Conservation (phyloP, 1,140 invertebrate species). For the Mycetomoellerius zeteki region DNA sequence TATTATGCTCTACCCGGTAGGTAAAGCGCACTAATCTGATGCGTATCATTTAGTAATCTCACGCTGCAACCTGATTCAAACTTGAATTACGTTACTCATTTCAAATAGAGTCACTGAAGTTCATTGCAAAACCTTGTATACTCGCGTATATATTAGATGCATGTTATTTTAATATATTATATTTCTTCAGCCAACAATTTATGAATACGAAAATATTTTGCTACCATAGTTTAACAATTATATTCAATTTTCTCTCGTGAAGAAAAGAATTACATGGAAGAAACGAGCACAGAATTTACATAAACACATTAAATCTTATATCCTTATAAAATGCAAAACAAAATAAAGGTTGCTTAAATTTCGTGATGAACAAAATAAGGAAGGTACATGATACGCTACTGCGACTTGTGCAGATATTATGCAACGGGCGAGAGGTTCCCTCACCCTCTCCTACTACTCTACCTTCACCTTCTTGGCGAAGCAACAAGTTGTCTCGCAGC, state of each 20-base stretch:
- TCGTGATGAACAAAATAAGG: not conserved
- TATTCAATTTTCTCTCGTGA: not conserved
- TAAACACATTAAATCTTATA: not conserved
- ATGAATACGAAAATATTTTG: not conserved
- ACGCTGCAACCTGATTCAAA: slow-evolving; percentile 10
- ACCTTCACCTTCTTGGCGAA: slow-evolving; percentile 26
- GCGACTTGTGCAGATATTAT: slow-evolving; percentile 54
- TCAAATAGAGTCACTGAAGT: not conserved
- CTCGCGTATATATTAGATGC: not conserved
- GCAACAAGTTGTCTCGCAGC: slow-evolving; percentile 68
- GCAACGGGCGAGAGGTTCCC: slow-evolving; percentile 40
- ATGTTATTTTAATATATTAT: slow-evolving; percentile 22
- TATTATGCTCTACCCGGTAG: not conserved
- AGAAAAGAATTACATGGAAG: not conserved
- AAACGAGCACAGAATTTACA: not conserved
- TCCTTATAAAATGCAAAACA: not conserved
- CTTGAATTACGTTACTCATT: slow-evolving; percentile 9
- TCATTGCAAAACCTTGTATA: slow-evolving; percentile 15
- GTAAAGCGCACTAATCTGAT: slow-evolving; percentile 27
- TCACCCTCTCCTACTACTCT: not conserved
- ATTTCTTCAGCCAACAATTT: not conserved
- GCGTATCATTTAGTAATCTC: slow-evolving; percentile 24
- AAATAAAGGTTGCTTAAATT: not conserved
- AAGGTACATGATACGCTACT: slow-evolving; percentile 10
- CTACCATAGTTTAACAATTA: not conserved